These are phyloP conservation scores for Serripes groenlandicus DNA, from an alignment of 2,888 invertebrate genomes.

Conservation along the genomic window DNA sequence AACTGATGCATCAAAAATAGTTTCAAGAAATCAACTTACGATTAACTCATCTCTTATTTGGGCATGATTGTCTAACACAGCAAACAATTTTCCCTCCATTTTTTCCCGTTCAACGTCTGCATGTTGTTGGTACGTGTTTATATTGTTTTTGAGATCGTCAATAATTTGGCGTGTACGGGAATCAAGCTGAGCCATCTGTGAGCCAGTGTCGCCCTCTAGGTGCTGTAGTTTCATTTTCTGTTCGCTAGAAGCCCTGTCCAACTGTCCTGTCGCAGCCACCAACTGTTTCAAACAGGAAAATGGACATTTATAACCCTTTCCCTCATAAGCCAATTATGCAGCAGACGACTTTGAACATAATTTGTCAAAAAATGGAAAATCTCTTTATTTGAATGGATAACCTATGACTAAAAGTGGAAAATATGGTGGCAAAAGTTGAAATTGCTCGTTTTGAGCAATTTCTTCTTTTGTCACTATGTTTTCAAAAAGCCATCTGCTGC, in stretches of 20 bases:
- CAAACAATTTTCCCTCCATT: conserved; percentile 79
- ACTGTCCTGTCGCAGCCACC: conserved; percentile 71
- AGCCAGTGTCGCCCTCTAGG: conserved; percentile 81
- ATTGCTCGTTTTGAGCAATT: background rate
- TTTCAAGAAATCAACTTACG: no score
- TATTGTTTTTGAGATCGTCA: conserved; percentile 80
- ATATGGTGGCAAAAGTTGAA: background rate
- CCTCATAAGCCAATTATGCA: no score
- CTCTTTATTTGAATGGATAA: no score
- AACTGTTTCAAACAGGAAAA: conserved; percentile 62
- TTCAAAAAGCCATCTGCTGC: no score
- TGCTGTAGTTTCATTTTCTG: conserved; percentile 80
- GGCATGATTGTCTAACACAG: conserved; percentile 78
- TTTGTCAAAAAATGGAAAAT: no score
- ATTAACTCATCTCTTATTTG: conserved; percentile 71
- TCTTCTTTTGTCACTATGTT: background rate
- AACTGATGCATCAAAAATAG: no score
- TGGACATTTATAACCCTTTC: background rate
- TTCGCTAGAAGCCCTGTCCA: conserved; percentile 74
- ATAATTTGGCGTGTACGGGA: conserved; percentile 79
- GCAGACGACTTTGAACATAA: no score
- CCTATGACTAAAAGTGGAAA: no score
- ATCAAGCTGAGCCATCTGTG: conserved; percentile 82
- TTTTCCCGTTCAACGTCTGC: conserved; percentile 83
- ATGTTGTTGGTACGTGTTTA: conserved; percentile 72